Conservation (phyloP, 1,140 invertebrate species). For the Drosophila kepulauana region DNA sequence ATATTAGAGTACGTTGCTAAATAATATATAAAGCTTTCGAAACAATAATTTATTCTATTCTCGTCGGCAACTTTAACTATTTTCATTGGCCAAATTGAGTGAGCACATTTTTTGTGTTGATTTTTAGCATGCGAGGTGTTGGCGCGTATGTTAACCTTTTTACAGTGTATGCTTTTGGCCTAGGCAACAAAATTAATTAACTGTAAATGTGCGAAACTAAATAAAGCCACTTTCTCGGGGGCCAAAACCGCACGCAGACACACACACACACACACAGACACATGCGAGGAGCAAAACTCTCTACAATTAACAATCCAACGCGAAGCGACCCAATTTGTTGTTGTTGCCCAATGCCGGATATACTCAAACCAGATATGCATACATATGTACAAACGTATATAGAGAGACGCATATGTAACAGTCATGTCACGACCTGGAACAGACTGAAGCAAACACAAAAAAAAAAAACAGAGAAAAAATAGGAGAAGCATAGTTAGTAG, state of each 20-base stretch:
- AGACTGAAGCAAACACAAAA: background rate
- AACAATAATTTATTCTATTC: background rate
- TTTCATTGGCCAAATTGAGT: background rate
- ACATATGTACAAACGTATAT: background rate
- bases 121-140: slow-evolving; percentile 1
- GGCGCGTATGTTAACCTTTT: slow-evolving; percentile 17
- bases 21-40: background rate
- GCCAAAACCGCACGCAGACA: slow-evolving; percentile 24
- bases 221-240: slow-evolving; percentile 66
- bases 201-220: slow-evolving; percentile 70
- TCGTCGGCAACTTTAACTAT: background rate
- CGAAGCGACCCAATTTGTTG: slow-evolving; percentile 32
- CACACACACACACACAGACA: slow-evolving; percentile 8
- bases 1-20: too few species aligned
- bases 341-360: slow-evolving; percentile 13
- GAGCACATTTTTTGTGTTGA: background rate
- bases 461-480: background rate
- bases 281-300: slow-evolving; percentile 27
- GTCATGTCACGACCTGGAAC: slow-evolving; percentile 45
- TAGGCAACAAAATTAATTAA: slow-evolving; percentile 67
- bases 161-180: background rate
- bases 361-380: background rate
- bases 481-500: slow-evolving; percentile 37
- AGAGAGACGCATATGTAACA: slow-evolving; percentile 45
- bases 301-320: slow-evolving; percentile 70